A percentile compares a stretch with the other conserved stretches of the same genome.
Conservation (phyloP, 1,140 invertebrate genomes). For the Drosophila malerkotliana region DNA sequence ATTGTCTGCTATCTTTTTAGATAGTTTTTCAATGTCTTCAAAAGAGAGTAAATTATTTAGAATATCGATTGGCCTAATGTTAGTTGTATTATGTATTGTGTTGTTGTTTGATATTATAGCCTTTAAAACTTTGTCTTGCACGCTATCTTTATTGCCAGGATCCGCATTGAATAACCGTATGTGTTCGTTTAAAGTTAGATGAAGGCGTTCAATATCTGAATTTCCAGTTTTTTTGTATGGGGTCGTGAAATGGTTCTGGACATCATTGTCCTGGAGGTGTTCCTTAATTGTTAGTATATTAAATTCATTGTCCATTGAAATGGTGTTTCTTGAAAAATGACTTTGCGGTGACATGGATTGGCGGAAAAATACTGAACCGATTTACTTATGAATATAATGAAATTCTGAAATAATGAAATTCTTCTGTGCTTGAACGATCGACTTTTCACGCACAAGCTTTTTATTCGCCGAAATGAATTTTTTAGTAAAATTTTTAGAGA, state of each 20-base stretch:
- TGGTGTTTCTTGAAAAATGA: too few species aligned
- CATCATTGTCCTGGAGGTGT: neutral
- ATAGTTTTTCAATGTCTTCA: constrained; percentile 2
- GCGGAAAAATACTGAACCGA: too few species aligned
- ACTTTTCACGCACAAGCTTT: too few species aligned
- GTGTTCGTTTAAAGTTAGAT: constrained; percentile 3
- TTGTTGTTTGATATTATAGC: constrained; percentile 4
- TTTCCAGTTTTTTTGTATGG: constrained; percentile 3
- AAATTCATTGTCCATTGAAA: constrained; percentile 13
- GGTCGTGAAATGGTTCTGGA: constrained; percentile 1
- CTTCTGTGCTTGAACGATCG: too few species aligned
- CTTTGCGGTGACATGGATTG: too few species aligned
- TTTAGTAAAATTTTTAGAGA: too few species aligned
- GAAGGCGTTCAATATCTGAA: neutral
- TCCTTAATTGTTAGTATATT: neutral
- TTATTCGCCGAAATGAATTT: too few species aligned
- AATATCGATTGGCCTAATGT: constrained; percentile 1
- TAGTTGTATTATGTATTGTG: neutral
- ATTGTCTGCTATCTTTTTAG: too few species aligned
- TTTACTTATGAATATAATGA: too few species aligned
- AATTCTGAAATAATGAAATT: too few species aligned
- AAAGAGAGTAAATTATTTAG: neutral
- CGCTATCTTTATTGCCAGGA: neutral
- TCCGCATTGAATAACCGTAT: constrained; percentile 2
- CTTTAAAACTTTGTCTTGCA: constrained; percentile 1